phyloP scores from a whole-genome alignment of 1,140 invertebrate genomes.

The Heliconius nattereri region DNA sequence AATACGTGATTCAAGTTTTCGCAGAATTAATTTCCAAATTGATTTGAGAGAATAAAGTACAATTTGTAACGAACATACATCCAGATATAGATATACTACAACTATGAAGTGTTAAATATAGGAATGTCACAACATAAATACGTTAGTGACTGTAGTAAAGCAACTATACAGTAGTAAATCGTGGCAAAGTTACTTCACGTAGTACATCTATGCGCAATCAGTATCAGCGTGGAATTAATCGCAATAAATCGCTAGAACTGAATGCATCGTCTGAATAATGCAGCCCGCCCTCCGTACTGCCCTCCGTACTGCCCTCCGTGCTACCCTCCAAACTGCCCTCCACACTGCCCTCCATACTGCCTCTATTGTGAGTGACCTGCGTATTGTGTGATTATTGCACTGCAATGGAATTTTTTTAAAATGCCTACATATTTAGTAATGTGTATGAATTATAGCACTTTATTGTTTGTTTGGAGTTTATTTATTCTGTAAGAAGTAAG shows the following conservation, averaged over 20 bases:
- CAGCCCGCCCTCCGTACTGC: neutral
- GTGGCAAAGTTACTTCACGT: neutral
- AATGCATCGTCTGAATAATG: constrained; percentile 8
- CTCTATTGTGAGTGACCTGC: constrained; percentile 3
- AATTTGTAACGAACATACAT: neutral
- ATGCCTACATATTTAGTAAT: neutral
- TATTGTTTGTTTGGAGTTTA: neutral
- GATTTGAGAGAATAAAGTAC: neutral
- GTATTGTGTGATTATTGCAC: neutral
- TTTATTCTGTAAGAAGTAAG: too few relatives aligned
- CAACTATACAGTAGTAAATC: constrained; percentile 3
- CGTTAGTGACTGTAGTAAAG: neutral
- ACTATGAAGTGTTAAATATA: neutral
- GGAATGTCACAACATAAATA: constrained; percentile 2
- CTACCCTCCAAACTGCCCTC: neutral
- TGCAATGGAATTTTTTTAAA: neutral
- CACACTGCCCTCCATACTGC: neutral
- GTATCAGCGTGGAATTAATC: constrained; percentile 5
- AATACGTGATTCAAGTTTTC: too few relatives aligned
- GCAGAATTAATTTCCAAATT: too few relatives aligned
- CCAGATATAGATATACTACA: neutral
- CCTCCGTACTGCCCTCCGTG: neutral
- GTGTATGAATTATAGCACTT: neutral
- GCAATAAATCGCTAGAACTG: constrained; percentile 1
- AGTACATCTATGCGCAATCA: constrained; percentile 13